phyloP scores from a whole-genome alignment of 2,888 invertebrate species.

The Catocala nupta region DNA sequence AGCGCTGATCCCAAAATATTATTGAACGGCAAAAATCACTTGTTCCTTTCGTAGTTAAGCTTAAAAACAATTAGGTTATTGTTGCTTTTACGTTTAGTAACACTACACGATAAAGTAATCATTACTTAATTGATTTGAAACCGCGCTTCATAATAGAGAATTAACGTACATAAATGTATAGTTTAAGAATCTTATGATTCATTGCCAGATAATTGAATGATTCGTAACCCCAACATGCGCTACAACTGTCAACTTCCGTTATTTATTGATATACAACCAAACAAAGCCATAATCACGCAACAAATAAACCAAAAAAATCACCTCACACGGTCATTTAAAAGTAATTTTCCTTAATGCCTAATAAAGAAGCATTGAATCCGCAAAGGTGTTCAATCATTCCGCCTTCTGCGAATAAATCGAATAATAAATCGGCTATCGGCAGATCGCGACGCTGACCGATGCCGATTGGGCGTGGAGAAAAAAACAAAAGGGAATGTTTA shows the following conservation, averaged over 20 bases:
- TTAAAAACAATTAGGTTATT: no score
- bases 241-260: slow-evolving; percentile 6
- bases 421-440: slow-evolving; percentile 65
- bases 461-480: slow-evolving; percentile 54
- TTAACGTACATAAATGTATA: not conserved
- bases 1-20: no score
- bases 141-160: no score
- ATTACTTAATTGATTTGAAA: no score
- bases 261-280: slow-evolving; percentile 12
- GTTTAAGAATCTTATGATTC: not conserved
- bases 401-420: slow-evolving; percentile 68
- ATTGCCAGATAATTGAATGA: not conserved
- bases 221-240: not conserved
- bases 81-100: no score
- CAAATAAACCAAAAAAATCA: slow-evolving; percentile 33
- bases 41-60: no score
- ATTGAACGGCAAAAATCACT: no score
- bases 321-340: slow-evolving; percentile 40
- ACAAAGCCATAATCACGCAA: slow-evolving; percentile 26
- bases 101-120: no score
- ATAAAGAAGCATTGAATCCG: slow-evolving; percentile 41
- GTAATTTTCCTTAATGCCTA: slow-evolving; percentile 49
- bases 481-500: slow-evolving; percentile 59
- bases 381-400: slow-evolving; percentile 44
- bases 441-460: slow-evolving; percentile 46